phyloP scores from a whole-genome alignment of 2,888 invertebrate species.

The Idaea dimidiata region DNA sequence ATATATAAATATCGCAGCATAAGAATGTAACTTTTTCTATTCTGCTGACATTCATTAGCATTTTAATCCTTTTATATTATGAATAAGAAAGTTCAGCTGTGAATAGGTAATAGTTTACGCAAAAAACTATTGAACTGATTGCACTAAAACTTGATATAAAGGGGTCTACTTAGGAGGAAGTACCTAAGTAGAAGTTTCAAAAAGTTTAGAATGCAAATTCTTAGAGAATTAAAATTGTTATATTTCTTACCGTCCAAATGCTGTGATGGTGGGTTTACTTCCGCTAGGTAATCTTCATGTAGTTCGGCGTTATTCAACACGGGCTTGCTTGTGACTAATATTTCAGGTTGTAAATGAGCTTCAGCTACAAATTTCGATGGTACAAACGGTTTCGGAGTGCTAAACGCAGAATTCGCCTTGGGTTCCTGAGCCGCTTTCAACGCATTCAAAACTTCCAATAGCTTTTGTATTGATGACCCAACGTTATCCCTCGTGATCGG shows the following conservation, averaged over 20 bases:
- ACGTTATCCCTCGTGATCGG: conserved; percentile 88
- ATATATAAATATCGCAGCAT: no score
- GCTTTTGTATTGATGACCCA: conserved; percentile 88
- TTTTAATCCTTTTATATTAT: neutral
- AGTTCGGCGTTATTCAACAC: conserved; percentile 43
- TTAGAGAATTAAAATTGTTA: neutral
- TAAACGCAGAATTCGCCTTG: conserved; percentile 59
- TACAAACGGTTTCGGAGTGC: conserved; percentile 62
- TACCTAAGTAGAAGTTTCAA: no score
- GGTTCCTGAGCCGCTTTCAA: conserved; percentile 76
- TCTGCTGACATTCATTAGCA: no score
- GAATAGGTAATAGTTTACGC: no score
- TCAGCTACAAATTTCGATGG: conserved; percentile 41
- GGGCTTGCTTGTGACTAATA: conserved; percentile 14
- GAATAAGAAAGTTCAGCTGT: neutral
- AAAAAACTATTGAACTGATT: neutral
- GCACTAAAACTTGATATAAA: neutral
- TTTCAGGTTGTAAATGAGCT: conserved; percentile 25
- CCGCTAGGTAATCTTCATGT: conserved; percentile 61
- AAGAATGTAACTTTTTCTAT: no score
- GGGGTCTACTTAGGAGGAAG: no score
- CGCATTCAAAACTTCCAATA: conserved; percentile 87
- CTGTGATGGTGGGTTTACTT: conserved; percentile 63
- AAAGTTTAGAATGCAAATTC: conserved; percentile 3
- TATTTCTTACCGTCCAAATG: conserved; percentile 64